Conservation (phyloP, 2,113 vertebrate species). For the Catharus minimus region DNA sequence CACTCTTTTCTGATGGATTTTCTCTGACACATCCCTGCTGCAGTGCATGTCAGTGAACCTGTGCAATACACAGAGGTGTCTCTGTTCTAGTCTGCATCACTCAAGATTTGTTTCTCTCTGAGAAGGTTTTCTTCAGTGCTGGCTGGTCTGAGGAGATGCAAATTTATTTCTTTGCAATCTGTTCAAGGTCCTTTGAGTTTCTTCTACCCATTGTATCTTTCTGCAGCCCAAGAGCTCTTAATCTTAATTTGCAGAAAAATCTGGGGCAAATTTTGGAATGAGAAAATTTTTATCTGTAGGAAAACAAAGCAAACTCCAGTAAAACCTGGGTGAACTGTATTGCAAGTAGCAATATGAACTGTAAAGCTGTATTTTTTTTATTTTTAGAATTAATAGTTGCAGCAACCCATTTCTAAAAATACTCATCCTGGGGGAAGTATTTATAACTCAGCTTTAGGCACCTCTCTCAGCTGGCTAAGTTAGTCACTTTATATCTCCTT, state of each 20-base stretch:
- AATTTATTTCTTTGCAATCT: not conserved
- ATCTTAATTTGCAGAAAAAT: not conserved
- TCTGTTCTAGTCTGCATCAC: not conserved
- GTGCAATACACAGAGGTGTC: not conserved
- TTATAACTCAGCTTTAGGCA: not conserved
- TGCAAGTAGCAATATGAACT: not conserved
- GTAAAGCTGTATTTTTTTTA: not conserved
- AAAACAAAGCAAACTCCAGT: not conserved
- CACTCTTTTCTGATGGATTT: not conserved
- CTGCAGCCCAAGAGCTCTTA: not conserved
- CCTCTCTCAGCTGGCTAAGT: not conserved
- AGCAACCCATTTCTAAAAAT: not conserved
- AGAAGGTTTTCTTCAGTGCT: not conserved
- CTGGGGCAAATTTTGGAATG: not conserved
- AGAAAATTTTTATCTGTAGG: not conserved
- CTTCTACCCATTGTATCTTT: not conserved
- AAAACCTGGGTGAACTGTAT: not conserved
- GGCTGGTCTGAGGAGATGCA: not conserved
- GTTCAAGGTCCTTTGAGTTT: not conserved
- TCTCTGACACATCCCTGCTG: not conserved
- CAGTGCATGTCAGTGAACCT: not conserved
- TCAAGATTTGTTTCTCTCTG: not conserved
- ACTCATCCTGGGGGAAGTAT: not conserved
- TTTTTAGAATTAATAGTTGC: not conserved
- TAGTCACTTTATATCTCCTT: not conserved